phyloP scores from a whole-genome alignment of 2,888 invertebrate species.

The Parapristionchus giblindavisi region DNA sequence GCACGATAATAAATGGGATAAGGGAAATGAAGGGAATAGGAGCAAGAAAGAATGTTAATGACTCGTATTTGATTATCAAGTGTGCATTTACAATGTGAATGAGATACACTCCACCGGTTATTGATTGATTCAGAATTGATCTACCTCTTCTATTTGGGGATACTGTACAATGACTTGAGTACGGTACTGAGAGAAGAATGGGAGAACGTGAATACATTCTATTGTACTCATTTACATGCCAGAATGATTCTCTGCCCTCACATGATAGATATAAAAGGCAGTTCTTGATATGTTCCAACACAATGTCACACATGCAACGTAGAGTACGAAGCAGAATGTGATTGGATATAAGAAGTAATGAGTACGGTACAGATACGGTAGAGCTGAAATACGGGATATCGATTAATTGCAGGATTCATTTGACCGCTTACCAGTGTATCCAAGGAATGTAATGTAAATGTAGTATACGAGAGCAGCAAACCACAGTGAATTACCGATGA shows the following conservation, averaged over 20 bases:
- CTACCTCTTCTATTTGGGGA: neutral
- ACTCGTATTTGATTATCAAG: constrained; percentile 22
- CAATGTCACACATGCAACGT: constrained; percentile 81
- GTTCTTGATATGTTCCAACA: constrained; percentile 80
- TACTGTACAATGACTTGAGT: neutral
- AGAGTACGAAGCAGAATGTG: constrained; percentile 81
- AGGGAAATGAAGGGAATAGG: neutral
- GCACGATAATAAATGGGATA: constrained; percentile 28
- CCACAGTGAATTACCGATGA: constrained; percentile 93
- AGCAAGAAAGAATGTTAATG: constrained; percentile 29
- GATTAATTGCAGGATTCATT: neutral
- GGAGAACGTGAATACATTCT: neutral
- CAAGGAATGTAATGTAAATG: constrained; percentile 94
- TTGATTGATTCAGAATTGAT: neutral
- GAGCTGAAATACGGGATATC: constrained; percentile 79
- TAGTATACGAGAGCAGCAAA: constrained; percentile 88
- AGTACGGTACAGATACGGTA: constrained; percentile 86
- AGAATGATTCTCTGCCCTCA: constrained; percentile 16
- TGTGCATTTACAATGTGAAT: constrained; percentile 22
- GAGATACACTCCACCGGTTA: neutral
- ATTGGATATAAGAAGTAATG: constrained; percentile 85
- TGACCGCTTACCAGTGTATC: constrained; percentile 83
- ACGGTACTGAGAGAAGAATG: neutral
- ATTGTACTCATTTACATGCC: too few relatives aligned
- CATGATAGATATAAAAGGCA: constrained; percentile 36